Evolutionary conservation across 2,797 vertebrate genomes (phyloP), one percentile per base, ranked within the genome.

Genomic region (Clarias platycephalus): DNA sequence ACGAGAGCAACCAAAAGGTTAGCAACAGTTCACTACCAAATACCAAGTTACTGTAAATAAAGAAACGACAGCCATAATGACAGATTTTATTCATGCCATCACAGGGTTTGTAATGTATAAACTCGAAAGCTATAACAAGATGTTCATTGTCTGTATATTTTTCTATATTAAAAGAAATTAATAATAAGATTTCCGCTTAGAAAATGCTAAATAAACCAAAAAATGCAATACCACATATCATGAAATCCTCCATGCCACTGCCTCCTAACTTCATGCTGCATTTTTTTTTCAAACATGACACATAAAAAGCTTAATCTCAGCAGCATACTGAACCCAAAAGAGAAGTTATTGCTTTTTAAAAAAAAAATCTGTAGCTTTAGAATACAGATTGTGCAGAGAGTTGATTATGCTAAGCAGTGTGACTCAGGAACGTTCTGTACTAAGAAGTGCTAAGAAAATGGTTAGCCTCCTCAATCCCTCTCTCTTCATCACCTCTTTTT

Each of bases 381-480:
- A 77, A 22, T 77, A 40, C 57, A 62, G 28, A 6, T 1, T 37
- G 75, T 62, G 31, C 57, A 37, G 31, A 77, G 57, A 3, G 28
- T n/a, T 77, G 28, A 77, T 60, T n/a, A 77, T 77, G 57, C 31
- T 31, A 77, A n/a, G 57, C 3, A 77, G 22, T 34, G 57, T 37
- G 74, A 77, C 75, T 37, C 55, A 24, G 55, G 75, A 77, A 62
- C 31, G 57, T 37, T 60, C 75, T 77, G 20, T 77, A 40, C 57
- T 60, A 37, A 60, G 57, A 62, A 77, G 57, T 37, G 10, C 57
- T 24, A 40, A 84, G 66, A 71, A 66, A 62, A 62, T 55, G 77
- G 34, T 63, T 84, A 57, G 57, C 60, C 83, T 26, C 64, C 13
- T 26, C 1, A 28, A 37, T 10, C 6, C 6, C 37, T 44, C 8